phyloP scores from a whole-genome alignment of 2,888 invertebrate genomes.

The Drosophila sordidula region DNA sequence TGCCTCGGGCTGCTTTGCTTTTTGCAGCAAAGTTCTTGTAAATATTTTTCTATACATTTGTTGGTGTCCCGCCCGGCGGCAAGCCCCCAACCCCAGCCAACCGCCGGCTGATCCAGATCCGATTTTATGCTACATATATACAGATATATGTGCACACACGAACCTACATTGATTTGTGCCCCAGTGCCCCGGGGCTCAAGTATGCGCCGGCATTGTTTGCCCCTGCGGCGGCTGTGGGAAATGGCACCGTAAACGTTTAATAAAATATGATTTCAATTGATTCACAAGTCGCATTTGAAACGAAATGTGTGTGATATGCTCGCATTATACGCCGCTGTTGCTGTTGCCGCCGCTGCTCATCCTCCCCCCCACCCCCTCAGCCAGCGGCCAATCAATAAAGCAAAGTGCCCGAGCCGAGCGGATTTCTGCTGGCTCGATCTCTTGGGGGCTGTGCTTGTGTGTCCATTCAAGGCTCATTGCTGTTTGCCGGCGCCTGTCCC shows the following conservation, averaged over 20 bases:
- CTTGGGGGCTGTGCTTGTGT: constrained; percentile 39
- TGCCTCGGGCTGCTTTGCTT: constrained; percentile 60
- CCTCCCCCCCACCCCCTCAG: neutral
- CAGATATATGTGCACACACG: constrained; percentile 43
- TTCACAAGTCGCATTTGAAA: constrained; percentile 73
- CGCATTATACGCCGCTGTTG: constrained; percentile 37
- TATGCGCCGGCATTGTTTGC: constrained; percentile 46
- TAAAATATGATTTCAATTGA: constrained; percentile 79
- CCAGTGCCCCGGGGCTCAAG: constrained; percentile 26
- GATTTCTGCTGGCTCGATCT: constrained; percentile 41
- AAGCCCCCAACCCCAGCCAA: too few species aligned
- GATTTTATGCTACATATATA: constrained; percentile 51
- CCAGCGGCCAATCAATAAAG: constrained; percentile 69
- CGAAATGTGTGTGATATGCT: constrained; percentile 54
- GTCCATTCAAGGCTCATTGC: constrained; percentile 44
- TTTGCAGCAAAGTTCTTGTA: constrained; percentile 68
- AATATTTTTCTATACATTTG: constrained; percentile 64
- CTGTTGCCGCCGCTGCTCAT: neutral
- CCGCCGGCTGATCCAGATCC: constrained; percentile 40
- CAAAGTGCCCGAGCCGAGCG: constrained; percentile 51
- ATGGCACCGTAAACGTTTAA: constrained; percentile 76
- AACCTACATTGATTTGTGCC: constrained; percentile 50
- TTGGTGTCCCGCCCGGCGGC: constrained; percentile 33
- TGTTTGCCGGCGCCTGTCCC: constrained; percentile 9
- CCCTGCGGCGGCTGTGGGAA: constrained; percentile 69